Evolutionary conservation across 2,797 vertebrate species (phyloP), one percentile per base, ranked within the genome.

Genomic region (Smutsia temminckii): DNA sequence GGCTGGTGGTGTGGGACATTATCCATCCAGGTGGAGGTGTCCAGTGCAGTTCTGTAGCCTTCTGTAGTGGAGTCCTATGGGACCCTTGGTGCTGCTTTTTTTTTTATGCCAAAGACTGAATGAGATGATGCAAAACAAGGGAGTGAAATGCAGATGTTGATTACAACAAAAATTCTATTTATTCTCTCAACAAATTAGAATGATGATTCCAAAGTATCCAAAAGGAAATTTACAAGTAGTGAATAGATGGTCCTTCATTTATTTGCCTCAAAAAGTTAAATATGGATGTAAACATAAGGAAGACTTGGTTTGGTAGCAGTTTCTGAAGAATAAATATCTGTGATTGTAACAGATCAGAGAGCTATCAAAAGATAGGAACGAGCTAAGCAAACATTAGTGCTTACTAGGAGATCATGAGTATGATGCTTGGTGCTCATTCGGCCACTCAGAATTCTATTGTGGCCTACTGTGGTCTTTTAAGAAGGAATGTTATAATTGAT

Each of bases 301-400:
- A 66, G 37, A 69, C 23, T 53, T 74, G 9, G 13, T 32, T 75
- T 85, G 18, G 49, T 20, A 93, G 17, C 13, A 32, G 4, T 77
- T 95, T 80, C 9, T 72, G 21, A 88, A 91, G 75, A 85, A 46
- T n/a, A 46, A 85, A 46, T n/a, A 46, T 90, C 42, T n/a, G 32
- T 51, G 83, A 23, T 74, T 63, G 16, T 71, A 27, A 42, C 49
- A 40, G 29, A 37, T 71, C 27, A 77, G 46, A 59, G 42, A 84
- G 27, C 17, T 89, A 8, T 85, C 46, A 69, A 37, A 86, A 84
- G 46, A 57, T 14, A 78, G 8, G 61, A 21, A 37, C 2, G 11
- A 90, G 63, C 29, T 32, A 69, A 91, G 64, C 42, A 92, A 86
- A 72, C 16, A 75, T 25, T 29, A 66, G 46, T 64, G 49, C 34